These are phyloP conservation scores for Anhinga rufa DNA, from an alignment of 2,113 vertebrate species.

Conservation along the genomic window DNA sequence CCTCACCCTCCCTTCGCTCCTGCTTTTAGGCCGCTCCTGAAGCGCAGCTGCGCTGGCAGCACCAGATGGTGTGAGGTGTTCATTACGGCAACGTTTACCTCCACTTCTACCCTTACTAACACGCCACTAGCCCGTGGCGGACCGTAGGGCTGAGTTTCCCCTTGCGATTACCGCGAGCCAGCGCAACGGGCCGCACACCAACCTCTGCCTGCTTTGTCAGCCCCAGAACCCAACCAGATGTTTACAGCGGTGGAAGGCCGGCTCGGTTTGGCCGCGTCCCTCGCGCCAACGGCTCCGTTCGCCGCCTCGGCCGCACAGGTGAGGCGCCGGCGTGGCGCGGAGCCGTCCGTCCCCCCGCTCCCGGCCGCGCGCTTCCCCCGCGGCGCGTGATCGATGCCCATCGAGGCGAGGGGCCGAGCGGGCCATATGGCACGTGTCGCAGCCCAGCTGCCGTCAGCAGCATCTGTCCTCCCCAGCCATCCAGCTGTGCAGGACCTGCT, in stretches of 20 bases:
- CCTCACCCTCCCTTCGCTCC: background rate
- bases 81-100: rapidly evolving
- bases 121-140: rapidly evolving
- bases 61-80: rapidly evolving
- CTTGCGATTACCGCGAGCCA: background rate
- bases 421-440: conserved; percentile 73
- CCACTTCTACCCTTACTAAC: rapidly evolving
- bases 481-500: too few relatives aligned
- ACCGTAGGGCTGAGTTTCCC: background rate
- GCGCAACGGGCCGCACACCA: background rate
- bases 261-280: background rate
- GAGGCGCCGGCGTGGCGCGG: too few relatives aligned
- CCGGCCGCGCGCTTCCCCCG: too few relatives aligned
- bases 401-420: conserved; percentile 75
- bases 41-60: rapidly evolving
- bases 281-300: background rate
- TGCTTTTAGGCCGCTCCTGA: background rate
- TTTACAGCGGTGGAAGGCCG: background rate
- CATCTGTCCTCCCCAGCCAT: conserved; percentile 67
- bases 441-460: conserved; percentile 69
- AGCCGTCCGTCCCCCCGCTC: conserved; percentile 42
- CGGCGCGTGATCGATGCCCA: too few relatives aligned
- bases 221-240: background rate
- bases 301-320: too few relatives aligned
- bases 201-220: background rate